These are phyloP conservation scores for Eubasilissa regina DNA, from an alignment of 1,140 invertebrate genomes.

Conservation along the genomic window DNA sequence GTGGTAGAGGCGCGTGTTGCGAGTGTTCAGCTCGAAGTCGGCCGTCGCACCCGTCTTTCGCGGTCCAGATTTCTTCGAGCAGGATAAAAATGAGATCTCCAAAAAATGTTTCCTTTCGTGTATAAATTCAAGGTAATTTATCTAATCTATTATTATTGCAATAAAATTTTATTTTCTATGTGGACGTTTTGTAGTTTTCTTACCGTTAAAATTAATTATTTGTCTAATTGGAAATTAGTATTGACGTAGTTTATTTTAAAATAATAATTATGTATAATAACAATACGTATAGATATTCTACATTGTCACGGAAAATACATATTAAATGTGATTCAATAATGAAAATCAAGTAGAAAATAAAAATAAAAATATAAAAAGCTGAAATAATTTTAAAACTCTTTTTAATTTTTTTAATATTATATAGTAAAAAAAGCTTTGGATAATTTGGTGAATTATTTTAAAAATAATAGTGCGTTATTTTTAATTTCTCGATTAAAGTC, in stretches of 20 bases:
- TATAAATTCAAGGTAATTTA: slow-evolving; percentile 49
- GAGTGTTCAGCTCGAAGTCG: not conserved
- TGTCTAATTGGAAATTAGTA: no score
- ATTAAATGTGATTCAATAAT: no score
- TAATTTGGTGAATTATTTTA: no score
- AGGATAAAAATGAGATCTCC: slow-evolving; percentile 35
- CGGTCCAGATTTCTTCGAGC: slow-evolving; percentile 1
- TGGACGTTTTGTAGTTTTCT: not conserved
- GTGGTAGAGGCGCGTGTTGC: slow-evolving; percentile 15
- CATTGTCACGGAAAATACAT: not conserved
- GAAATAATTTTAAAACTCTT: no score
- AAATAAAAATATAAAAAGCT: no score
- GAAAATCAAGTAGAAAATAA: no score
- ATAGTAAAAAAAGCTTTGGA: no score
- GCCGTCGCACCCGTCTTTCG: slow-evolving; percentile 12
- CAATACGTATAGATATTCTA: not conserved
- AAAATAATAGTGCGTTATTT: no score
- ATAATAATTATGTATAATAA: not conserved
- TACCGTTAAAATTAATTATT: no score
- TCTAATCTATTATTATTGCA: not conserved
- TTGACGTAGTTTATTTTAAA: no score
- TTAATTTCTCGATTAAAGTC: not conserved
- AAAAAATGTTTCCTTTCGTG: slow-evolving; percentile 48
- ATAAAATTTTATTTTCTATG: not conserved
- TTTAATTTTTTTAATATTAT: no score